Conservation (phyloP, 2,797 vertebrate species). For the Labeo calbasu region DNA sequence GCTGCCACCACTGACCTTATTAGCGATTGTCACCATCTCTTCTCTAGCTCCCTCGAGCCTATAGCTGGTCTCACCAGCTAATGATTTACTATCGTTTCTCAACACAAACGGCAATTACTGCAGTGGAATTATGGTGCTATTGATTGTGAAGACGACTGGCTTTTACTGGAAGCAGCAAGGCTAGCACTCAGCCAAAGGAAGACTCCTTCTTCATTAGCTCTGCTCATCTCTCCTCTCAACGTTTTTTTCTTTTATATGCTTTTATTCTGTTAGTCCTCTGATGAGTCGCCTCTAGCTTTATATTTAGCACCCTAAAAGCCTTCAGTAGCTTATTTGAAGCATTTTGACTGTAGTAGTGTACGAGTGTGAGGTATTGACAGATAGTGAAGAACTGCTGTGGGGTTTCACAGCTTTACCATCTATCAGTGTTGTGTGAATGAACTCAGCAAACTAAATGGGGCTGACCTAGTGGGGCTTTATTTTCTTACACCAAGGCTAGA, state of each 20-base stretch:
- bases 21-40: constrained; percentile 39
- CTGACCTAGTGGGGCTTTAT: constrained; percentile 10
- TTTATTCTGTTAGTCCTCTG: constrained; percentile 35
- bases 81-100: constrained; percentile 80
- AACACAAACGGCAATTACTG: constrained; percentile 82
- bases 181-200: constrained; percentile 74
- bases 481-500: neutral
- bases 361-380: constrained; percentile 49
- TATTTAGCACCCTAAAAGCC: constrained; percentile 49
- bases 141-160: constrained; percentile 82
- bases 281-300: constrained; percentile 34
- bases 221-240: constrained; percentile 28
- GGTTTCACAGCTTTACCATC: constrained; percentile 25
- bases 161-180: constrained; percentile 81
- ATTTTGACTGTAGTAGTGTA: constrained; percentile 32
- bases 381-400: constrained; percentile 30
- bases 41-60: constrained; percentile 36
- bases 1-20: constrained; percentile 46
- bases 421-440: constrained; percentile 31
- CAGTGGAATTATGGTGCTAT: constrained; percentile 86
- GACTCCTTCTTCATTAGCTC: constrained; percentile 76
- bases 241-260: constrained; percentile 14
- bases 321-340: constrained; percentile 44
- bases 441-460: constrained; percentile 34
- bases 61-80: constrained; percentile 47